Percentiles rank a stretch among this genome's conserved stretches.
Conservation (phyloP, 1,140 invertebrate species). For the Atta cephalotes region DNA sequence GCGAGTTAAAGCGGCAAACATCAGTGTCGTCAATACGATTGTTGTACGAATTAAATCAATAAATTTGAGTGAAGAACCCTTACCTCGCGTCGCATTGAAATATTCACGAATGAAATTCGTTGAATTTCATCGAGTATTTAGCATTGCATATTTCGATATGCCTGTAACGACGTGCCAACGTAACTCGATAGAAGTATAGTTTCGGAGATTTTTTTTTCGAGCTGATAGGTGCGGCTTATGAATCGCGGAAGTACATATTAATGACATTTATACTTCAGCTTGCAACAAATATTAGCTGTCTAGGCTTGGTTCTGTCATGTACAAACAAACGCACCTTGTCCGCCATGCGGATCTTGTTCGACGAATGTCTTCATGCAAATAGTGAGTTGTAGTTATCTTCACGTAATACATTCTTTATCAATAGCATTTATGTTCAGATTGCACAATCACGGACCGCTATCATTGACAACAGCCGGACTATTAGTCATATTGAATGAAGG, state of each 20-base stretch:
- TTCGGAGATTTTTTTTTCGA: not conserved
- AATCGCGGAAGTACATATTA: conserved; percentile 57
- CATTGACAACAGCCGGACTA: conserved; percentile 59
- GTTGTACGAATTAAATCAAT: conserved; percentile 20
- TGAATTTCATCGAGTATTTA: conserved; percentile 8
- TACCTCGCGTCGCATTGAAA: not conserved
- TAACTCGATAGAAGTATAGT: not conserved
- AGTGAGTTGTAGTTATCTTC: not conserved
- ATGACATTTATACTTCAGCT: conserved; percentile 63
- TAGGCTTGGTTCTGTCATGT: conserved; percentile 46
- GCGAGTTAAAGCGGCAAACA: not conserved
- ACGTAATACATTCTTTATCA: conserved; percentile 20
- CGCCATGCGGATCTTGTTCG: not conserved
- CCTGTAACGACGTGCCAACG: not conserved
- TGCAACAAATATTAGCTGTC: conserved; percentile 66
- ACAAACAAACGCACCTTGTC: conserved; percentile 57
- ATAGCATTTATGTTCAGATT: conserved; percentile 54
- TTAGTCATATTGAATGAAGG: conserved; percentile 79
- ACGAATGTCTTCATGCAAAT: conserved; percentile 10
- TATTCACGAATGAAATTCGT: conserved; percentile 3
- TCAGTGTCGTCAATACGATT: not conserved
- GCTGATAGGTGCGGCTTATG: conserved; percentile 38
- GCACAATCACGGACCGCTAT: conserved; percentile 35
- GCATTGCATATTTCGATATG: not conserved
- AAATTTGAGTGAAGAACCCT: conserved; percentile 6